Evolutionary conservation across 2,888 invertebrate species (phyloP).

Genomic region (Piscicola geometra): DNA sequence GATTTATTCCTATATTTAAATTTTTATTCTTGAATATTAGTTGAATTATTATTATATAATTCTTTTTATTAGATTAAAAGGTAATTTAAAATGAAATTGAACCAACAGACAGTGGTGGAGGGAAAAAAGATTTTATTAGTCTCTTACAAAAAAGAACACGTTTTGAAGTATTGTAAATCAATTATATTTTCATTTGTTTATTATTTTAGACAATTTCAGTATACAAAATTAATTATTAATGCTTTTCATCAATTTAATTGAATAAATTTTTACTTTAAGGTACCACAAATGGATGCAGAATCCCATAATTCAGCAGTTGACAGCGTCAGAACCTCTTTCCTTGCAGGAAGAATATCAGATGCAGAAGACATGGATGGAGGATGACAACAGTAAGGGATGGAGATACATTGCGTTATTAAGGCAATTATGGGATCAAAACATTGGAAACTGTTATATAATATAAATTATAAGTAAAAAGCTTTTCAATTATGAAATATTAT

Average conservation of each 20-base stretch:
- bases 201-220: not conserved
- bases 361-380: slow-evolving; percentile 81
- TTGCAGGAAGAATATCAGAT: slow-evolving; percentile 82
- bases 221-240: no score
- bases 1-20: no score
- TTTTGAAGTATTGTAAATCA: not conserved
- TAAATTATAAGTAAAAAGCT: no score
- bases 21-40: no score
- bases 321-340: slow-evolving; percentile 81
- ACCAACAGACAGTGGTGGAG: not conserved
- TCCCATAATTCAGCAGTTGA: slow-evolving; percentile 72
- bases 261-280: slow-evolving; percentile 50
- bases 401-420: not conserved
- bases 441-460: not conserved
- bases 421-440: not conserved
- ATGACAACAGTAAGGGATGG: slow-evolving; percentile 71
- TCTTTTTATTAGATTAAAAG: not conserved
- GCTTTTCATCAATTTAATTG: not conserved
- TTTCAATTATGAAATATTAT: no score
- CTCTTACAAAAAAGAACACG: not conserved
- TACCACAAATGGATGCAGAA: slow-evolving; percentile 93
- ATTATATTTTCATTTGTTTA: not conserved
- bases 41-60: not conserved
- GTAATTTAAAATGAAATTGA: not conserved
- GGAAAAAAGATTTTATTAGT: not conserved